Evolutionary conservation across 1,140 invertebrate species (phyloP).

Genomic region (Caenorhabditis latens): DNA sequence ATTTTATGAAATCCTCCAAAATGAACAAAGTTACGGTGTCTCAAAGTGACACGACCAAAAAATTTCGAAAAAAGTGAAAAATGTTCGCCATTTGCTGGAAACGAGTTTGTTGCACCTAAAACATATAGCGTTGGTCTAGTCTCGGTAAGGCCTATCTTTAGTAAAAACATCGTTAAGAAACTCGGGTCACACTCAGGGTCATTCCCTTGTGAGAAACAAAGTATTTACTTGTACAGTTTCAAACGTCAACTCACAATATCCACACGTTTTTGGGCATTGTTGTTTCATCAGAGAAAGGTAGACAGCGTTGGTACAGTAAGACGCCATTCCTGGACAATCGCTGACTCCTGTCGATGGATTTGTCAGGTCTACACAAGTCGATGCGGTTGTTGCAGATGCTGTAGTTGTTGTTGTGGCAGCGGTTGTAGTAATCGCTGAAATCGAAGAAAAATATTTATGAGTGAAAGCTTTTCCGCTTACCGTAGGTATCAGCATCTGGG

Average conservation of each 20-base stretch:
- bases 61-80: no score
- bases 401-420: neutral
- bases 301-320: conserved; percentile 43
- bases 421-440: neutral
- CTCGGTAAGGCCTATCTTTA: no score
- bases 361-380: conserved; percentile 38
- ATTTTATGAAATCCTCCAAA: no score
- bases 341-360: conserved; percentile 28
- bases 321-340: conserved; percentile 42
- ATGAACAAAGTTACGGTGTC: no score
- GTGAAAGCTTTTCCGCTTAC: neutral
- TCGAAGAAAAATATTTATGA: neutral
- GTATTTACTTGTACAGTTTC: neutral
- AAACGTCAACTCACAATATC: conserved; percentile 32
- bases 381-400: neutral
- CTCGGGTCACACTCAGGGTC: no score
- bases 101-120: no score
- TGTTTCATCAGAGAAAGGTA: conserved; percentile 57
- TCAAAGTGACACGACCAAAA: no score
- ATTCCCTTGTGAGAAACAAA: no score
- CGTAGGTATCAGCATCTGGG: neutral
- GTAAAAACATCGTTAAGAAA: no score
- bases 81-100: no score
- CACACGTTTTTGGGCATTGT: conserved; percentile 60
- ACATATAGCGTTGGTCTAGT: no score